phyloP scores from a whole-genome alignment of 2,888 invertebrate species.

The Saturnia japonica region DNA sequence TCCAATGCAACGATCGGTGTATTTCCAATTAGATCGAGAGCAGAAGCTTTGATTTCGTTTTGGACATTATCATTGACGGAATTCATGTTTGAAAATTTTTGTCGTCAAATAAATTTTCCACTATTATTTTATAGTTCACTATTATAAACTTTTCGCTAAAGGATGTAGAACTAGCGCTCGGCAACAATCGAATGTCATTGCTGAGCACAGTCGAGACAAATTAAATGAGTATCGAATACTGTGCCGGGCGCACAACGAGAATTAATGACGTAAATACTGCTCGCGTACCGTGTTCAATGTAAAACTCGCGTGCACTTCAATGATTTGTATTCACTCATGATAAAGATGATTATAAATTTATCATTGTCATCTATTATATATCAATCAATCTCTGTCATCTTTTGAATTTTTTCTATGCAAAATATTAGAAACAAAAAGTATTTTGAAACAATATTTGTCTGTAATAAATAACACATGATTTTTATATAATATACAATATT shows the following conservation, averaged over 20 bases:
- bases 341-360: neutral
- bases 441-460: neutral
- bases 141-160: conserved; percentile 21
- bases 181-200: neutral
- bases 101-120: conserved; percentile 30
- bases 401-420: neutral
- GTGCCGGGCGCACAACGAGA: conserved; percentile 10
- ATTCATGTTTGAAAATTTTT: conserved; percentile 35
- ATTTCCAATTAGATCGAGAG: conserved; percentile 71
- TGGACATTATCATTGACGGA: conserved; percentile 37
- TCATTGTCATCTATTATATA: neutral
- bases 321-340: neutral
- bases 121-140: conserved; percentile 28
- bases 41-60: conserved; percentile 69
- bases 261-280: neutral
- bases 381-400: neutral
- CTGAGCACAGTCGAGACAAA: neutral
- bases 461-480: neutral
- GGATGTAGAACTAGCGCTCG: conserved; percentile 4
- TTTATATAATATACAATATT: neutral
- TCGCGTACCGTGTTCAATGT: neutral
- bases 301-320: neutral
- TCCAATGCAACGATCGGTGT: conserved; percentile 74
- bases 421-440: neutral
- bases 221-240: neutral